Conservation (phyloP, 2,797 vertebrate genomes). For the Phalloptychus januarius region DNA sequence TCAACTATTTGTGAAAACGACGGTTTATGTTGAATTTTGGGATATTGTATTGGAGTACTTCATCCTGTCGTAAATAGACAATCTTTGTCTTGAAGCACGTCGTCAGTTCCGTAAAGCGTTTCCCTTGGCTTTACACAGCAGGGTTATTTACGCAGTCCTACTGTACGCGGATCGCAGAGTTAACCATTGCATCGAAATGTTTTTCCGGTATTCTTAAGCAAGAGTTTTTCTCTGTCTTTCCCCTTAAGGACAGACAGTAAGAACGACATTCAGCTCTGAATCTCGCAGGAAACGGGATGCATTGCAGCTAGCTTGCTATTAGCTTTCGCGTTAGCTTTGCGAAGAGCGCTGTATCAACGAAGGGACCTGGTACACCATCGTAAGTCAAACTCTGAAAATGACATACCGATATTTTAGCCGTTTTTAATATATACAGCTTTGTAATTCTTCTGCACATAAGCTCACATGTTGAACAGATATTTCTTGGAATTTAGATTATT, state of each 20-base stretch:
- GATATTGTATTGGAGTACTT: not conserved
- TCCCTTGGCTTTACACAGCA: constrained; percentile 39
- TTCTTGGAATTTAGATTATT: not conserved
- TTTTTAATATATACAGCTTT: not conserved
- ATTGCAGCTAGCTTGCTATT: constrained; percentile 63
- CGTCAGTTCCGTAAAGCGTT: constrained; percentile 78
- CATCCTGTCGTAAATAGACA: constrained; percentile 10
- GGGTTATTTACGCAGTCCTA: constrained; percentile 54
- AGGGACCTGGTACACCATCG: constrained; percentile 67
- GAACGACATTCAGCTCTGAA: constrained; percentile 20
- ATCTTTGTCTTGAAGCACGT: constrained; percentile 30
- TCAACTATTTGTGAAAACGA: not conserved
- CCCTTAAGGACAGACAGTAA: constrained; percentile 29
- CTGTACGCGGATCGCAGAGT: not conserved
- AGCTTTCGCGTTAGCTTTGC: constrained; percentile 66
- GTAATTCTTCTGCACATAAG: not conserved
- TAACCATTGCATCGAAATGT: constrained; percentile 25
- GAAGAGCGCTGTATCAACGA: constrained; percentile 46
- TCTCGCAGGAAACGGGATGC: constrained; percentile 63
- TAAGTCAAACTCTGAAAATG: constrained; percentile 56
- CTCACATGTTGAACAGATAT: not conserved
- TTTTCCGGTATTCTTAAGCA: constrained; percentile 15
- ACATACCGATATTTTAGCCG: not conserved
- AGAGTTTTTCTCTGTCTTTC: constrained; percentile 6
- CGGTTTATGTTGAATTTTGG: not conserved